Percentiles rank a stretch among this genome's conserved stretches.
Evolutionary conservation across 1,140 invertebrate genomes (phyloP).

Genomic region (Apis florea): DNA sequence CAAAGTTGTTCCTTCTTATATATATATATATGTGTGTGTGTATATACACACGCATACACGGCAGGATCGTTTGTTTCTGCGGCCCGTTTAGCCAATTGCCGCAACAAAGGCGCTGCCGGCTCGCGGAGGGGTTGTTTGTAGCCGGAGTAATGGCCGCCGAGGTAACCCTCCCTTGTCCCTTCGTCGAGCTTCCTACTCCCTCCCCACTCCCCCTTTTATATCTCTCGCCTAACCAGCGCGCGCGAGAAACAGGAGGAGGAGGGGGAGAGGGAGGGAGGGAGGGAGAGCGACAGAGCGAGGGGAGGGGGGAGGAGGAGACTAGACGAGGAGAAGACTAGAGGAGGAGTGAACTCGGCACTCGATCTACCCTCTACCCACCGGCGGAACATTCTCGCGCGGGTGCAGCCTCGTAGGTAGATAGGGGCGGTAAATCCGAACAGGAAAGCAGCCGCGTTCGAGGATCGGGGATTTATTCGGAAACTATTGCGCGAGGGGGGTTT

Average conservation of each 20-base stretch:
- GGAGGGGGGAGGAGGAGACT: neutral
- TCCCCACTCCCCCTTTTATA: slow-evolving; percentile 22
- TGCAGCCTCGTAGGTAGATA: slow-evolving; percentile 68
- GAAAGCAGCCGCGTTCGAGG: slow-evolving; percentile 72
- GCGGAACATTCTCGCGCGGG: slow-evolving; percentile 61
- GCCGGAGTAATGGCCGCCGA: slow-evolving; percentile 76
- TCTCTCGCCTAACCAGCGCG: slow-evolving; percentile 16
- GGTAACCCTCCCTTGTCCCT: slow-evolving; percentile 60
- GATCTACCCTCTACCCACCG: slow-evolving; percentile 50
- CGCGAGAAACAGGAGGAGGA: slow-evolving; percentile 6
- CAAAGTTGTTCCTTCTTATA: no score
- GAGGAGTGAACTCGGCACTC: slow-evolving; percentile 49
- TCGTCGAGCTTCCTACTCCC: slow-evolving; percentile 45
- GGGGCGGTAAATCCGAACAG: slow-evolving; percentile 73
- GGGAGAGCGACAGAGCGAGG: neutral
- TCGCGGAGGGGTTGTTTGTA: slow-evolving; percentile 78
- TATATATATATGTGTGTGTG: neutral
- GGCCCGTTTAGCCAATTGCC: slow-evolving; percentile 77
- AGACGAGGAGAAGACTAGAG: neutral
- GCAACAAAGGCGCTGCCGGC: slow-evolving; percentile 75
- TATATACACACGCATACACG: slow-evolving; percentile 29
- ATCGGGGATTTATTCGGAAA: slow-evolving; percentile 79
- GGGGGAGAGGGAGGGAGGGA: neutral
- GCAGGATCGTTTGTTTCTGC: slow-evolving; percentile 68
- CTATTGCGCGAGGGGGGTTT: slow-evolving; percentile 72